phyloP scores from a whole-genome alignment of 2,888 invertebrate species.

The Scaptomyza caliginosa region DNA sequence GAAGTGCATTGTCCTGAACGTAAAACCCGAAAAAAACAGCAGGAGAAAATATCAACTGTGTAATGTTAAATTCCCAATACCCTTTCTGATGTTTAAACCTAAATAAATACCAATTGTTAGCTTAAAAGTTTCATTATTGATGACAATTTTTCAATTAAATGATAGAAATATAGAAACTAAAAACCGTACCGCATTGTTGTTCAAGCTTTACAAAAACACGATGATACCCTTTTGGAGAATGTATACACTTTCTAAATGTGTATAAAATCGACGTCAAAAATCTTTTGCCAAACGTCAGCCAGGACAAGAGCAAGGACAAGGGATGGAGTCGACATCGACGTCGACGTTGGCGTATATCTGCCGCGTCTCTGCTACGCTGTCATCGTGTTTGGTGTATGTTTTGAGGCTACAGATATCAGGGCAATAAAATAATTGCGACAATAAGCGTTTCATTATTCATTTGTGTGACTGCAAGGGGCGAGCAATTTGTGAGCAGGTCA shows the following conservation, averaged over 20 bases:
- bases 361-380: conserved; percentile 12
- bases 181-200: neutral
- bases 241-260: conserved; percentile 41
- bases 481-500: conserved; percentile 74
- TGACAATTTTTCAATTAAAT: too few relatives aligned
- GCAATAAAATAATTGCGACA: conserved; percentile 85
- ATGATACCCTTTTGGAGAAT: neutral
- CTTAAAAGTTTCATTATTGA: too few relatives aligned
- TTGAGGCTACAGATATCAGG: conserved; percentile 79
- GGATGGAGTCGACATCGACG: conserved; percentile 30
- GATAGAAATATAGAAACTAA: too few relatives aligned
- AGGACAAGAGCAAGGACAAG: conserved; percentile 48
- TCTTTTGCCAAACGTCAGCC: conserved; percentile 20
- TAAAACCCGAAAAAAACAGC: conserved; percentile 22
- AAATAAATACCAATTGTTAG: too few relatives aligned
- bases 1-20: conserved; percentile 72
- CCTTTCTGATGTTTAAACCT: too few relatives aligned
- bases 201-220: neutral
- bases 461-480: conserved; percentile 76
- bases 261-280: conserved; percentile 42
- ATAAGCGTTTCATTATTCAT: conserved; percentile 84
- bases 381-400: conserved; percentile 65
- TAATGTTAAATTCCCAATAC: conserved; percentile 7
- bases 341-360: conserved; percentile 26
- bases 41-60: neutral